A percentile compares a stretch with the other conserved stretches of the same genome.
Evolutionary conservation across 2,797 vertebrate species (phyloP).

Genomic region (Acipenser transmontanus): DNA sequence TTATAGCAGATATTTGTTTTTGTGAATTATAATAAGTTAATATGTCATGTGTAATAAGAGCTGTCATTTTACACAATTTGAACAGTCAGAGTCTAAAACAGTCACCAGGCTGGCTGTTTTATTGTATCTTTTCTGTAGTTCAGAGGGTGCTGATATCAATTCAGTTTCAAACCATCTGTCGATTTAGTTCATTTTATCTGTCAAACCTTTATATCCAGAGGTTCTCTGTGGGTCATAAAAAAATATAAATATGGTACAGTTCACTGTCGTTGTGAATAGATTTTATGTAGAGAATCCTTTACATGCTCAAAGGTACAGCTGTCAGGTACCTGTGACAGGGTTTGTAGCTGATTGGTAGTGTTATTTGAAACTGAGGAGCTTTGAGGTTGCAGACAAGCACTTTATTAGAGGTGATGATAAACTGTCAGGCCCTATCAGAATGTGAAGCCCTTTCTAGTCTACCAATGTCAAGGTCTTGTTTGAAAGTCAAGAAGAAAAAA

Average conservation of each 20-base stretch:
- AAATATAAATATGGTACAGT: background rate
- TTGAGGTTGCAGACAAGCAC: background rate
- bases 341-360: background rate
- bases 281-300: background rate
- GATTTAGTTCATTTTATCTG: no score
- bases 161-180: no score
- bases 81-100: no score
- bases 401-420: background rate
- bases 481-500: background rate
- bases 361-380: background rate
- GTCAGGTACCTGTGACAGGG: background rate
- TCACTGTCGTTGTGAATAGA: background rate
- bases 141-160: no score
- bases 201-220: no score
- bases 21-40: no score
- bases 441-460: constrained; percentile 11
- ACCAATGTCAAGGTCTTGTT: constrained; percentile 21
- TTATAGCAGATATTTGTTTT: no score
- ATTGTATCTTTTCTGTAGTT: no score
- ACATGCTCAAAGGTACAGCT: background rate
- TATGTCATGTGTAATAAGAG: no score
- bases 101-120: no score
- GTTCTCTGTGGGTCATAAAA: no score
- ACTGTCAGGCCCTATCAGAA: constrained; percentile 5
- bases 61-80: no score